A percentile compares a stretch with the other conserved stretches of the same genome.
These are phyloP conservation scores for Carterocephalus palaemon DNA, from an alignment of 2,888 invertebrate genomes.

Conservation along the genomic window DNA sequence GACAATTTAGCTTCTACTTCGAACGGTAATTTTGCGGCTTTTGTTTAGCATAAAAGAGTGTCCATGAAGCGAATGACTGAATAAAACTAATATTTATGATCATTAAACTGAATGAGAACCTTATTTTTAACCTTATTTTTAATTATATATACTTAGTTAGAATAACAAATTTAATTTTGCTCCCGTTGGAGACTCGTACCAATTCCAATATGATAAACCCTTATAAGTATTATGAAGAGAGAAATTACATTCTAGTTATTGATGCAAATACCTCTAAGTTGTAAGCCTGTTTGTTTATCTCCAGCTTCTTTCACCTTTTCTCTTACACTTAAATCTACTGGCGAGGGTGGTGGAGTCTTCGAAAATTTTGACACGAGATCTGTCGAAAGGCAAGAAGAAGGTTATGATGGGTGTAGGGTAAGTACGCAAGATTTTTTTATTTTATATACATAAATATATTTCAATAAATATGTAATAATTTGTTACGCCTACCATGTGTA, in stretches of 20 bases:
- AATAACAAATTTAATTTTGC: no score
- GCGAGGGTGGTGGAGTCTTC: slow-evolving; percentile 85
- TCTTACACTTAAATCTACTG: slow-evolving; percentile 80
- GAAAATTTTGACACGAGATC: slow-evolving; percentile 82
- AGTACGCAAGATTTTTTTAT: no score
- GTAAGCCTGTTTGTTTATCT: slow-evolving; percentile 66
- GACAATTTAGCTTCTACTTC: slow-evolving; percentile 45
- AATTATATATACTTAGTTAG: no score
- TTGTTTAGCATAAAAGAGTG: slow-evolving; percentile 3
- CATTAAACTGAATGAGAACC: no score
- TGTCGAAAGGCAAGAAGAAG: slow-evolving; percentile 44
- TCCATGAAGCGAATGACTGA: not conserved
- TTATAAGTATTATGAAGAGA: no score
- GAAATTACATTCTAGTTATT: no score
- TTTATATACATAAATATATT: not conserved
- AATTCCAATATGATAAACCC: no score
- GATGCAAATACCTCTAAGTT: slow-evolving; percentile 67
- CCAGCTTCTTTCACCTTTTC: slow-evolving; percentile 70
- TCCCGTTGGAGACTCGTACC: no score
- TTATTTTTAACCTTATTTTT: no score
- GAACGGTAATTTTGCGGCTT: slow-evolving; percentile 30
- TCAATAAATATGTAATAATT: slow-evolving; percentile 20
- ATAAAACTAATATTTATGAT: no score
- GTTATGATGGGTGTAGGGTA: no score
- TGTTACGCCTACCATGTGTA: slow-evolving; percentile 58